Base-by-base conservation (phyloP, 2,113 vertebrate species). In the Bos taurus region DNA sequence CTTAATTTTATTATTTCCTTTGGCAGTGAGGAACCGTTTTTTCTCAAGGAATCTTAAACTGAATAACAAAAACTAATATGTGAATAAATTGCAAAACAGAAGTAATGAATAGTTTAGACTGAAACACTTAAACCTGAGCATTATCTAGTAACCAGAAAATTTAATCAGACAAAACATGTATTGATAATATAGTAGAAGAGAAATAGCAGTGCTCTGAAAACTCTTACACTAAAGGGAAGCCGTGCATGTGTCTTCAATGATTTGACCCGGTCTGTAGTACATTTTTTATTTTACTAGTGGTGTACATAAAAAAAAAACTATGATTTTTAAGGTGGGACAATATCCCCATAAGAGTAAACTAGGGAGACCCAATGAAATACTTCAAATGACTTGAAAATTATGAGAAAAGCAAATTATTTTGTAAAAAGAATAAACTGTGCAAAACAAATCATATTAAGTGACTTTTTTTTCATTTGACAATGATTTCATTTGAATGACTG, bases 1-100 rank as follows among this genome's bases (percentile, higher is more conserved):
- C 50, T 89, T 62, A 50, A n/a, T 60, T 97, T 91, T 89, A 62
- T 95, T 96, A 90, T 95, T 98, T 96, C 54, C 30, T 21, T 89
- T 78, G 56, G 77, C 88, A 96, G 6, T 36, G 9, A 78, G 36
- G 82, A 97, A 28, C 15, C 26, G 21, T 87, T 92, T 46, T 77
- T 88, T 50, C 17, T 64, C 15, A 2, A 13, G 83, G 30, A 50
- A 91, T 30, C 33, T 78, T 94, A 81, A 95, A 74, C 30, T 92
- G 30, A 84, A 83, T 90, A 95, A 64, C 48, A 60, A 80, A 43
- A 33, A 52, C 30, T 21, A 67, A 40, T 14, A 91, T 77, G 16
- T 30, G 30, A 84, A 60, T 30, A 91, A 92, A 33, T 28, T 50
- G 28, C 5, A 25, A 33, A 89, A 56, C 28, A 85, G 57, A 94